A percentile compares a stretch with the other conserved stretches of the same genome.
Conservation (phyloP, 1,140 invertebrate genomes). For the Drosophila kanapiae region DNA sequence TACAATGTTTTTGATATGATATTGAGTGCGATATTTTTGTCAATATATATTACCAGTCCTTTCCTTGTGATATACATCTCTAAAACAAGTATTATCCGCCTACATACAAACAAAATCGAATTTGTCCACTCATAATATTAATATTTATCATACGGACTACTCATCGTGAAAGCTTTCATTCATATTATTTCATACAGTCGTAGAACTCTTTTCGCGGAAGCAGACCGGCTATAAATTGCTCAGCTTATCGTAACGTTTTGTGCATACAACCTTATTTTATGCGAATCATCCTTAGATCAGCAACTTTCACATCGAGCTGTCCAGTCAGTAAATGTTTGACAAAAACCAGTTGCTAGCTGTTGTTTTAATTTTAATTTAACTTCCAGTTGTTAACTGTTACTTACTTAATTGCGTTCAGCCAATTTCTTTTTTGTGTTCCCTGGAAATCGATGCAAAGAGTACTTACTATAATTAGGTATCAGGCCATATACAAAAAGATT, state of each 20-base stretch:
- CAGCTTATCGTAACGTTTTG: conserved; percentile 12
- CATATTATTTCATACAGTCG: not conserved
- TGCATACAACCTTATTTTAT: conserved; percentile 23
- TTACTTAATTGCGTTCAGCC: not conserved
- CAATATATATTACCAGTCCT: too few relatives aligned
- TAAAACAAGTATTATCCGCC: too few relatives aligned
- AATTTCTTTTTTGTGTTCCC: not conserved
- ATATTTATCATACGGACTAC: not conserved
- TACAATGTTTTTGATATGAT: too few relatives aligned
- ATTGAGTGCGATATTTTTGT: too few relatives aligned
- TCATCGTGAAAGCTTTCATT: not conserved
- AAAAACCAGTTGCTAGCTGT: conserved; percentile 11
- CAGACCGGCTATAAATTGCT: not conserved
- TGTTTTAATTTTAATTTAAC: conserved; percentile 16
- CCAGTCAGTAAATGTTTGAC: not conserved
- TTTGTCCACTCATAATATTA: not conserved
- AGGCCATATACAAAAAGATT: conserved; percentile 19
- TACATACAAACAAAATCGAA: too few relatives aligned
- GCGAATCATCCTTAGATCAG: conserved; percentile 40
- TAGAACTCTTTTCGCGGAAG: conserved; percentile 6
- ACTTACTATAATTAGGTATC: conserved; percentile 30
- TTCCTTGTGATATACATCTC: too few relatives aligned
- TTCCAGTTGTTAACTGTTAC: not conserved
- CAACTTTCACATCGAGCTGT: conserved; percentile 16
- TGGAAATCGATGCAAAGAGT: not conserved